Evolutionary conservation across 2,113 vertebrate genomes (phyloP).

Genomic region (Symphodus melops): DNA sequence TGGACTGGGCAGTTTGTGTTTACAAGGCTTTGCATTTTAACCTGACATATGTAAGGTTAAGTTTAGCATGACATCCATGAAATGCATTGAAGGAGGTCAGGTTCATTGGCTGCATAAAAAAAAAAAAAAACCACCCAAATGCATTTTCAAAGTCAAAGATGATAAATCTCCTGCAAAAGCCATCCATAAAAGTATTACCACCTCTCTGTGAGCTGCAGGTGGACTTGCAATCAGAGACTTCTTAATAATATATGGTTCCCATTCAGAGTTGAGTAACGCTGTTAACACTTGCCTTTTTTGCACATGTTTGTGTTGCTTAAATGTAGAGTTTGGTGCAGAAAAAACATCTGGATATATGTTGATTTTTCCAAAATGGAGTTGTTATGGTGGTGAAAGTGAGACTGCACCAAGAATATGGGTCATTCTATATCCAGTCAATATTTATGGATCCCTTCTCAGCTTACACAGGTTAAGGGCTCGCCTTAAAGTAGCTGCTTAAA

Average conservation of each 20-base stretch:
- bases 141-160: conserved; percentile 46
- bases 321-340: background rate
- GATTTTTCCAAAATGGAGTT: background rate
- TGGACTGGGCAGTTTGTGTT: background rate
- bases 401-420: conserved; percentile 41
- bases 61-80: conserved; percentile 61
- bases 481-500: conserved; percentile 70
- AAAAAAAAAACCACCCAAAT: conserved; percentile 36
- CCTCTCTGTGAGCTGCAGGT: conserved; percentile 25
- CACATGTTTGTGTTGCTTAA: background rate
- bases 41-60: conserved; percentile 60
- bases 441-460: conserved; percentile 69
- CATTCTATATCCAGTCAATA: conserved; percentile 68
- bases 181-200: conserved; percentile 8
- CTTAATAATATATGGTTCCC: background rate
- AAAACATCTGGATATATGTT: conserved; percentile 8
- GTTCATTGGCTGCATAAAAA: conserved; percentile 58
- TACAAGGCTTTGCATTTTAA: conserved; percentile 24
- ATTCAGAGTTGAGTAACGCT: background rate
- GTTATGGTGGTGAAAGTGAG: conserved; percentile 9
- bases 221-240: background rate
- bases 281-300: background rate
- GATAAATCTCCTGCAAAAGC: conserved; percentile 40
- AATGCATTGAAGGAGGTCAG: conserved; percentile 35
- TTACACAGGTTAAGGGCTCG: conserved; percentile 64